Evolutionary conservation across 1,140 invertebrate genomes (phyloP).

Genomic region (Cydia amplana): DNA sequence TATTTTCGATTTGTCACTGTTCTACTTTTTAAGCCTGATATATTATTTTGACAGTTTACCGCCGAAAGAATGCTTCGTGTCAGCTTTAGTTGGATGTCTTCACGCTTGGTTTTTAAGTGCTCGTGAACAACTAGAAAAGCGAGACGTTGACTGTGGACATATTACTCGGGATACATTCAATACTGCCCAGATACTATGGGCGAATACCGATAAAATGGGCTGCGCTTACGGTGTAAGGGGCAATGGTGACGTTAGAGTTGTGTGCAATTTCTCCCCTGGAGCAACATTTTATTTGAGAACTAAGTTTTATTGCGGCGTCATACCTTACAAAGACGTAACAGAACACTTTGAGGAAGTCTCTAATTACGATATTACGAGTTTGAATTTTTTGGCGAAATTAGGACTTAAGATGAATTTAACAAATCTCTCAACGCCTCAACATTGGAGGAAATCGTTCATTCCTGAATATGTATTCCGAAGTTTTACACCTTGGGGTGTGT

Average conservation of each 20-base stretch:
- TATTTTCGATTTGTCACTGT: slow-evolving; percentile 40
- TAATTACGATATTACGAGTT: slow-evolving; percentile 43
- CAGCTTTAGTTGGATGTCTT: slow-evolving; percentile 63
- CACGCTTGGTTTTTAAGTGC: slow-evolving; percentile 66
- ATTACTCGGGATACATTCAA: slow-evolving; percentile 51
- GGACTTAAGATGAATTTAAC: background rate
- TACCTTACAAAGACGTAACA: slow-evolving; percentile 45
- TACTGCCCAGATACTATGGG: slow-evolving; percentile 66
- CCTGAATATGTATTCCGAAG: background rate
- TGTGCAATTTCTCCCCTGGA: slow-evolving; percentile 69
- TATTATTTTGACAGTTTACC: slow-evolving; percentile 53
- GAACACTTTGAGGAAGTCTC: slow-evolving; percentile 21
- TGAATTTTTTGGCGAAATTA: slow-evolving; percentile 27
- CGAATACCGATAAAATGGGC: slow-evolving; percentile 64
- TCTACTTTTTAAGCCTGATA: background rate
- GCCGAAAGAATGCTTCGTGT: slow-evolving; percentile 58
- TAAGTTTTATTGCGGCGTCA: slow-evolving; percentile 64
- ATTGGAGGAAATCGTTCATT: background rate
- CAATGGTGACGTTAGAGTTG: slow-evolving; percentile 60
- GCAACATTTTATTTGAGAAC: slow-evolving; percentile 59
- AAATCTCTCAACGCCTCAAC: background rate
- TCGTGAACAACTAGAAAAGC: slow-evolving; percentile 46
- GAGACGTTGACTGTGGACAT: slow-evolving; percentile 63
- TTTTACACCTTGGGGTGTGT: background rate
- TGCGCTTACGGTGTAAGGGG: slow-evolving; percentile 57